These are phyloP conservation scores for Hirtodrosophila confusa DNA, from an alignment of 2,888 invertebrate species.

Conservation along the genomic window DNA sequence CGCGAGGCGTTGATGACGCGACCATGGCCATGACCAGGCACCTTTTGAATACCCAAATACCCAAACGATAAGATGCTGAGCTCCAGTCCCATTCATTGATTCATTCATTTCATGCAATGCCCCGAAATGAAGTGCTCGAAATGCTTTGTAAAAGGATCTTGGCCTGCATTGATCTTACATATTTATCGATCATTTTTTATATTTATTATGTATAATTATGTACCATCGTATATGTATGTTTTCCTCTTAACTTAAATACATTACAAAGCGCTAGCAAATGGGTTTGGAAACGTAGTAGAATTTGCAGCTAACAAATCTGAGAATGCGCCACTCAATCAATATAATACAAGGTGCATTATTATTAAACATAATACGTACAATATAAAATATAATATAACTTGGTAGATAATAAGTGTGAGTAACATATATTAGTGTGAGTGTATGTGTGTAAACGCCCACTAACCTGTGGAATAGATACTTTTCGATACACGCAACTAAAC, in stretches of 20 bases:
- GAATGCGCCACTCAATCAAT: slow-evolving; percentile 49
- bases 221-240: slow-evolving; percentile 47
- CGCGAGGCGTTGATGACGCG: slow-evolving; percentile 60
- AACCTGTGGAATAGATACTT: slow-evolving; percentile 52
- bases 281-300: slow-evolving; percentile 57
- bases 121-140: slow-evolving; percentile 71
- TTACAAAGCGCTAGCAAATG: slow-evolving; percentile 67
- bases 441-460: slow-evolving; percentile 31
- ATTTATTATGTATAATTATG: slow-evolving; percentile 56
- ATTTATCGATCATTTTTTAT: slow-evolving; percentile 38
- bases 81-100: slow-evolving; percentile 66
- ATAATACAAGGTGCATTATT: slow-evolving; percentile 67
- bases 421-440: slow-evolving; percentile 35
- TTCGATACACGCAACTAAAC: slow-evolving; percentile 51
- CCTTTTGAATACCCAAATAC: slow-evolving; percentile 47
- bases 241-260: slow-evolving; percentile 63
- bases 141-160: slow-evolving; percentile 55
- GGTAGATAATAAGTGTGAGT: slow-evolving; percentile 53
- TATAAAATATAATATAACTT: slow-evolving; percentile 61
- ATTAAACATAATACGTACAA: slow-evolving; percentile 51
- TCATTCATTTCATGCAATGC: slow-evolving; percentile 62
- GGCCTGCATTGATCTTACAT: slow-evolving; percentile 33
- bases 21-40: slow-evolving; percentile 63
- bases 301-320: slow-evolving; percentile 57
- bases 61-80: slow-evolving; percentile 41